Base-by-base conservation (phyloP, 2,888 invertebrate genomes). In the Diaperis boleti region DNA sequence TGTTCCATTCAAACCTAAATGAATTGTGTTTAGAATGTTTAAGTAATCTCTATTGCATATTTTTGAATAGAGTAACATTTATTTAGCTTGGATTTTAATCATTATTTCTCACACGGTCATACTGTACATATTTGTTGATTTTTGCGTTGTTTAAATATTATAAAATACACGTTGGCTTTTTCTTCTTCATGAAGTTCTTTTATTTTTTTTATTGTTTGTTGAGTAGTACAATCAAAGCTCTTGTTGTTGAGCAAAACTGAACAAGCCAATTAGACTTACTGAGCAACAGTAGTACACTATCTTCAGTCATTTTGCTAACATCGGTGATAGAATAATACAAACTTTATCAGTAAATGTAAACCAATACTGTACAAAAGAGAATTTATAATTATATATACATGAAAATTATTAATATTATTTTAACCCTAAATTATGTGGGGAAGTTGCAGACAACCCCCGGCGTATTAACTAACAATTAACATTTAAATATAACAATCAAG, bases 1-100 rank as follows among this genome's bases (percentile, higher is more conserved):
- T 50, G 68, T 79, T 42, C 72, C 74, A 18, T 79, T 72, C 65
- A 74, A 75, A 52, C 64, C 55, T 52, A 72, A 74, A 49, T 68
- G 69, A 68, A 63, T 37, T 45, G 42, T 56, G 13, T 11, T 11
- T 11, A 7, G 20, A 3, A 20, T 6, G 3, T 20, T 6, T 20
- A 20, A 6, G 26, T 26, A 26, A n/a, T n/a, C n/a, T n/a, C n/a
- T 56, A 44, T 42, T 42, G 26, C 35, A 42, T 57, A 59, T 59
- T 49, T 59, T 59, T 59, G 41, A 37, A 47, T n/a, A 14, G 29
- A 47, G 35, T 49, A 7, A 49, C 33, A n/a, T n/a, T n/a, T 33
- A 37, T 18, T 44, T 54, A 31, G 54, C 54, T 54, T 41, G 29
- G 22, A 39, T n/a, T n/a, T n/a, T n/a, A n/a, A n/a, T n/a, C n/a